A percentile compares a stretch with the other conserved stretches of the same genome.
Conservation (phyloP, 2,113 vertebrate species). For the Silurus glanis region DNA sequence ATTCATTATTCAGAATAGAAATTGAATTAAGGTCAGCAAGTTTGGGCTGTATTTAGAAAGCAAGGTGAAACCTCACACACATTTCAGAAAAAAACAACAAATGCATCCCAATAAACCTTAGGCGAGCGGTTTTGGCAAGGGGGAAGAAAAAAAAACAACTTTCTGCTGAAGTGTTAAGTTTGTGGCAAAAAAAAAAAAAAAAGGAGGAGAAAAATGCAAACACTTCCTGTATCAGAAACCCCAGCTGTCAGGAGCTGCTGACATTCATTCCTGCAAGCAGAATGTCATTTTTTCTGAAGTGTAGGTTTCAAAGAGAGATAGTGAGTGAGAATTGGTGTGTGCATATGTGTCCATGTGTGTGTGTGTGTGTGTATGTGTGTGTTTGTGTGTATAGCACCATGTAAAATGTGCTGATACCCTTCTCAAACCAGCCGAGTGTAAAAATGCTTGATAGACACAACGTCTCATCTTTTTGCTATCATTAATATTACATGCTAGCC, state of each 20-base stretch:
- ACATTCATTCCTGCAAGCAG: constrained; percentile 46
- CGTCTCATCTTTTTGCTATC: constrained; percentile 44
- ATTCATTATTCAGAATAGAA: background rate
- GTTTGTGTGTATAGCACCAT: constrained; percentile 55
- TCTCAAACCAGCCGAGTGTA: constrained; percentile 55
- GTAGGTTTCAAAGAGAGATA: background rate
- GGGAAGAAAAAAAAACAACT: background rate
- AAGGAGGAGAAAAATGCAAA: constrained; percentile 18
- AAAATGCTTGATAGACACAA: constrained; percentile 60
- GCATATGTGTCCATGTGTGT: background rate
- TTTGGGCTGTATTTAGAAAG: background rate
- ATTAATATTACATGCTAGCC: constrained; percentile 70
- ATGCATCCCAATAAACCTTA: constrained; percentile 11
- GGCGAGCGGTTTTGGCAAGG: background rate
- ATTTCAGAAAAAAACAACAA: constrained; percentile 14
- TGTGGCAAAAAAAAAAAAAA: background rate
- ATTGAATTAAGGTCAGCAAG: constrained; percentile 6
- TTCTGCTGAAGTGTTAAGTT: constrained; percentile 40
- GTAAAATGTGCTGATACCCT: constrained; percentile 72
- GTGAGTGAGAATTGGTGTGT: constrained; percentile 20
- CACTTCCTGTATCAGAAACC: constrained; percentile 39
- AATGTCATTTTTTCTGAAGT: constrained; percentile 39
- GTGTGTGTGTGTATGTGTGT: constrained; percentile 39
- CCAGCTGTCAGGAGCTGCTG: constrained; percentile 45
- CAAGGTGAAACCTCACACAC: background rate